Evolutionary conservation across 2,888 invertebrate species (phyloP), one percentile per base, ranked within the genome.

Genomic region (Ormyrus rosae): DNA sequence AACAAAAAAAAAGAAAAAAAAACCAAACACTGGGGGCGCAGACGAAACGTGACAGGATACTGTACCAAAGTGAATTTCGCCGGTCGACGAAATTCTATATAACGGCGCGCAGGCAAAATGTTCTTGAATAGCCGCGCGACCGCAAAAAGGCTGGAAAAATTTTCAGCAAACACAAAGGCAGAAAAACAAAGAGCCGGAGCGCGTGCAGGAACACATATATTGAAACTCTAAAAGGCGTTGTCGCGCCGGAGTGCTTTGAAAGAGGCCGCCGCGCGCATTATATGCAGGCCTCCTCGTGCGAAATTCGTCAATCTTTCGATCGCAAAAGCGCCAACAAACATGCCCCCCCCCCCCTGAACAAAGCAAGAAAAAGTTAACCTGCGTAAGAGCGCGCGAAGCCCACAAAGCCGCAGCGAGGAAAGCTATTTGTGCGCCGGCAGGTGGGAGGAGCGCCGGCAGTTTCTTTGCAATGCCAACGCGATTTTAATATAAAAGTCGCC

Each of bases 21-120:
- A 34, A 34, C 3, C 3, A 34, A 34, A 34, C 2, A 34, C 34
- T 34, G 34, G 51, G 7, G n/a, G 55, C 19, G n/a, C 48, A 50
- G 50, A 8, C 61, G 19, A 69, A 73, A 63, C 55, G 73, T 8
- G 56, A 19, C 13, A 6, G 68, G 64, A 60, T 81, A 69, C 63
- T 48, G 69, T 73, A 58, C 77, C 80, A 81, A 81, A 81, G 80
- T 77, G 72, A 81, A 77, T 77, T 77, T 48, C 45, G 9, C 13
- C 7, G 53, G 8, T 55, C 61, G 13, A 10, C 53, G 80, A 80
- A 80, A 80, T 72, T 72, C 80, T 72, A 76, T 76, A 80, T 70
- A 34, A 3, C 48, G 63, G 55, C 56, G 51, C n/a, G 63, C 13
- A 4, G 34, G 34, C 34, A 53, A 68, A 76, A 81, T 77, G 69